Evolutionary conservation across 2,113 vertebrate genomes (phyloP).

Genomic region (Trochalopteron elliotii): DNA sequence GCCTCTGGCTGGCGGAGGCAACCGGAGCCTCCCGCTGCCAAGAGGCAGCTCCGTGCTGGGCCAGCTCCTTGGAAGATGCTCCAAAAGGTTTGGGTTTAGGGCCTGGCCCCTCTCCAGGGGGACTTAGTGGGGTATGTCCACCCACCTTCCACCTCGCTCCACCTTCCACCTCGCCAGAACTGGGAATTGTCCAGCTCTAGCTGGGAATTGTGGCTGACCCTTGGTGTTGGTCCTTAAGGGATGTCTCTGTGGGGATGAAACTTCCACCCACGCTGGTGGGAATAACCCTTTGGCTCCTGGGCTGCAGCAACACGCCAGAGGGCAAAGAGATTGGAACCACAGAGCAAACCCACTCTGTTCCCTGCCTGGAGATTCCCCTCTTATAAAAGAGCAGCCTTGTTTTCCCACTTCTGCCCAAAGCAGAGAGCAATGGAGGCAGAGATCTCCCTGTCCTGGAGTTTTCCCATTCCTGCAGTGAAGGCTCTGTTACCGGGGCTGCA

Average conservation of each 20-base stretch:
- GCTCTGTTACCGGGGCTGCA: constrained; percentile 17
- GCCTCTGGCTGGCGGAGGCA: background rate
- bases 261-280: background rate
- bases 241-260: background rate
- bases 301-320: background rate
- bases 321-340: background rate
- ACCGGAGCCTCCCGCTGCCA: background rate
- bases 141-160: background rate
- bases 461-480: background rate
- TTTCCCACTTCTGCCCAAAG: background rate
- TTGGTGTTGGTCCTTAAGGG: background rate
- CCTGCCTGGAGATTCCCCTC: rapidly evolving
- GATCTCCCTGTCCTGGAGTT: background rate
- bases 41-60: background rate
- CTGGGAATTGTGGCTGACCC: background rate
- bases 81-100: background rate
- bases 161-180: too few relatives aligned
- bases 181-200: background rate
- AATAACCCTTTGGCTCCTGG: background rate
- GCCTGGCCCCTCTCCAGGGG: background rate
- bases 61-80: background rate
- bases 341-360: background rate
- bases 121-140: background rate
- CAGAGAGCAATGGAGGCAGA: rapidly evolving
- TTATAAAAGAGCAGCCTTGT: rapidly evolving